Percentiles rank a stretch among this genome's conserved stretches.
These are phyloP conservation scores for Ligdia adustata DNA, from an alignment of 2,888 invertebrate genomes.

Conservation along the genomic window DNA sequence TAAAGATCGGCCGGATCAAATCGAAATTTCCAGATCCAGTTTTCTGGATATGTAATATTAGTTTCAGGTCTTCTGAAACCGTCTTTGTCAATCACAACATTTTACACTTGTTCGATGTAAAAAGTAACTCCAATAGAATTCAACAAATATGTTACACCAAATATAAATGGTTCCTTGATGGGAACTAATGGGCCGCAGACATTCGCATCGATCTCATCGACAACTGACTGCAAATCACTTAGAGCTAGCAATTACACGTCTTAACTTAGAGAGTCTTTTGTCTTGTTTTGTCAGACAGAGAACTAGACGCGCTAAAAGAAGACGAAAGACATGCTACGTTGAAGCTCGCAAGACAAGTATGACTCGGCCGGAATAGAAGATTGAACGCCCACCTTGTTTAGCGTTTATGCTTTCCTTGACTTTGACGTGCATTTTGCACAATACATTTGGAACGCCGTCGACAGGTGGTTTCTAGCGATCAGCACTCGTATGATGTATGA, in stretches of 20 bases:
- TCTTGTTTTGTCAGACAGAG: too few species aligned
- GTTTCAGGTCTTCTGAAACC: too few species aligned
- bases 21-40: too few species aligned
- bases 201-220: constrained; percentile 59
- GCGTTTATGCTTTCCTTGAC: constrained; percentile 52
- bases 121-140: too few species aligned
- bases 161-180: constrained; percentile 63
- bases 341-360: too few species aligned
- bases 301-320: too few species aligned
- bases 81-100: too few species aligned
- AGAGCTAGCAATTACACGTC: too few species aligned
- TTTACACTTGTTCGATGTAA: constrained; percentile 3
- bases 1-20: too few species aligned
- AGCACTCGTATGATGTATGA: constrained; percentile 27
- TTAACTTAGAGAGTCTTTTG: too few species aligned
- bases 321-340: too few species aligned
- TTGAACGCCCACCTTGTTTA: constrained; percentile 56
- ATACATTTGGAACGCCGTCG: constrained; percentile 51
- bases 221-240: constrained; percentile 56
- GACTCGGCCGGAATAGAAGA: constrained; percentile 49
- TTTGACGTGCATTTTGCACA: constrained; percentile 50
- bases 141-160: constrained; percentile 15
- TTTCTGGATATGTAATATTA: too few species aligned
- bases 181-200: constrained; percentile 65
- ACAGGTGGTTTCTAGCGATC: constrained; percentile 44